Evolutionary conservation across 2,113 vertebrate genomes (phyloP).

Genomic region (Lampris incognitus): DNA sequence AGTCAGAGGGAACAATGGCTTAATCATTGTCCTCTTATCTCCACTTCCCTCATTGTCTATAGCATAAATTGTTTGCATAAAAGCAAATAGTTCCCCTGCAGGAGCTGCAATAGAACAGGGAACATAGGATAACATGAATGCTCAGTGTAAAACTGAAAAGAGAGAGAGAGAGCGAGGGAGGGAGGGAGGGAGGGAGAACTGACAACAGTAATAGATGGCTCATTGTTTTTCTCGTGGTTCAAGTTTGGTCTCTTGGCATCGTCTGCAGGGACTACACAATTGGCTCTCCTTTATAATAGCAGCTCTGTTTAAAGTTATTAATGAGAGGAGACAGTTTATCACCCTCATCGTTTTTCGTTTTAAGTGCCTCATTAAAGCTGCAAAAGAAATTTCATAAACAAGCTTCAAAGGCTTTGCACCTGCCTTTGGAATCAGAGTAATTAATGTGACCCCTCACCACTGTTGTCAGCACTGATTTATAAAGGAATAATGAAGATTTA

Average conservation of each 20-base stretch:
- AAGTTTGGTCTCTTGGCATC: not conserved
- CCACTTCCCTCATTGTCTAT: not conserved
- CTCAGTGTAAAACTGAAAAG: too few species aligned
- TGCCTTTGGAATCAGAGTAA: constrained; percentile 37
- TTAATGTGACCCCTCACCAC: constrained; percentile 23
- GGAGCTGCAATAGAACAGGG: too few species aligned
- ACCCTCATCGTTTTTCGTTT: constrained; percentile 26
- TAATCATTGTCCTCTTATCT: not conserved
- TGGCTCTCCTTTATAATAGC: constrained; percentile 4
- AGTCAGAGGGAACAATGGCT: too few species aligned
- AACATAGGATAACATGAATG: too few species aligned
- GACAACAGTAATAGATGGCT: not conserved
- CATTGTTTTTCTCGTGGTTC: not conserved
- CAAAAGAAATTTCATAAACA: constrained; percentile 25
- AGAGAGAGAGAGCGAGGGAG: not conserved
- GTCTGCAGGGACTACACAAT: not conserved
- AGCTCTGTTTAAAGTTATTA: constrained; percentile 42
- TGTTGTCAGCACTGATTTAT: constrained; percentile 36
- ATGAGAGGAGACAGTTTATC: constrained; percentile 47
- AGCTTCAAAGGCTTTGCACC: constrained; percentile 29
- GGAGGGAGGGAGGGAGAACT: not conserved
- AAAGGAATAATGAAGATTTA: not conserved
- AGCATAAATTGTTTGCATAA: too few species aligned
- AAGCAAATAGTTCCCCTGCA: too few species aligned
- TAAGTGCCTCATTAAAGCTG: constrained; percentile 40